Conservation (phyloP, 2,113 vertebrate species). For the Clarias magur region DNA sequence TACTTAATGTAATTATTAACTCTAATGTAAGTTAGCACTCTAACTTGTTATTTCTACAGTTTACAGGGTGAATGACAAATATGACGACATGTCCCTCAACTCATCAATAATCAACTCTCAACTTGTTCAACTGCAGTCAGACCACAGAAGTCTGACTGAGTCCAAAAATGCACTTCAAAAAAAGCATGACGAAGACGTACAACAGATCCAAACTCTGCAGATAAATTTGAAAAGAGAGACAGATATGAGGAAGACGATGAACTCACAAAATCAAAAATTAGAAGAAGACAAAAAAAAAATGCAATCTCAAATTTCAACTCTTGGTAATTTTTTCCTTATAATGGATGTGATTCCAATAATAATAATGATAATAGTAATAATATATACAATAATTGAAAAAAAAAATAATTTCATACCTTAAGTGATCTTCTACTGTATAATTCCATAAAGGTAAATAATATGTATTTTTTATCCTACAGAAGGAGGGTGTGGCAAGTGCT, state of each 20-base stretch:
- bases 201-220: background rate
- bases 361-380: no score
- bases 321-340: slow-evolving; percentile 52
- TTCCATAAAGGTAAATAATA: background rate
- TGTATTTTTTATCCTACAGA: slow-evolving; percentile 50
- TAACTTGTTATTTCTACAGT: slow-evolving; percentile 21
- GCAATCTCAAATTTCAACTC: slow-evolving; percentile 56
- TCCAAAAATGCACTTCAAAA: slow-evolving; percentile 36
- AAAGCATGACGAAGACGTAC: slow-evolving; percentile 16
- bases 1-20: background rate
- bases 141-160: slow-evolving; percentile 50
- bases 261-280: slow-evolving; percentile 49
- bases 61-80: slow-evolving; percentile 10
- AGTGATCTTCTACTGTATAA: background rate
- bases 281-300: slow-evolving; percentile 46
- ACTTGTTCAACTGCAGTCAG: slow-evolving; percentile 55
- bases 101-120: slow-evolving; percentile 46
- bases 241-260: slow-evolving; percentile 34
- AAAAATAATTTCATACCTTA: background rate
- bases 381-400: no score
- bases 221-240: slow-evolving; percentile 44
- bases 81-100: slow-evolving; percentile 34
- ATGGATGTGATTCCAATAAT: background rate
- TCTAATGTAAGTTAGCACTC: background rate
- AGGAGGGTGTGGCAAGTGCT: slow-evolving; percentile 66